phyloP scores from a whole-genome alignment of 2,888 invertebrate genomes.

The Sarcophaga variegata region DNA sequence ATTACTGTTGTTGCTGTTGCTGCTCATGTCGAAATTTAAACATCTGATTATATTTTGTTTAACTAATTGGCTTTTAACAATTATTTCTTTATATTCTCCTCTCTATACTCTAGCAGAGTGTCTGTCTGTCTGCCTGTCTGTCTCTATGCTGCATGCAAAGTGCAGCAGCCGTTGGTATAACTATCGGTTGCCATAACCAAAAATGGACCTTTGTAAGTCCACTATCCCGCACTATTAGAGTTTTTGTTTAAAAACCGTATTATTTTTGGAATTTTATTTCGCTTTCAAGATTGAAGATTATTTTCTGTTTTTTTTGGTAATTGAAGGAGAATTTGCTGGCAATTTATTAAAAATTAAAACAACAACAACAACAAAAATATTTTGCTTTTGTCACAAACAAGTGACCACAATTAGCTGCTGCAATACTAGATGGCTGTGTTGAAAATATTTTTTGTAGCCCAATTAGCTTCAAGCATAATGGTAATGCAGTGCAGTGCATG shows the following conservation, averaged over 20 bases:
- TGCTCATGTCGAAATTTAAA: conserved; percentile 60
- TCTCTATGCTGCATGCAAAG: not conserved
- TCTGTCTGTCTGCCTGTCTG: not conserved
- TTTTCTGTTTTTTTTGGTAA: not conserved
- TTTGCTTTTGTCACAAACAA: too few relatives aligned
- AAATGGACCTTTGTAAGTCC: too few relatives aligned
- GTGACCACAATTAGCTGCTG: too few relatives aligned
- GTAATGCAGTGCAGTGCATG: too few relatives aligned
- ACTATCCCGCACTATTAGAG: not conserved
- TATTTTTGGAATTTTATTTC: not conserved
- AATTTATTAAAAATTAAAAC: too few relatives aligned
- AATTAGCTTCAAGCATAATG: too few relatives aligned
- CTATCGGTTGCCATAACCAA: conserved; percentile 31
- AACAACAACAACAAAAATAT: too few relatives aligned
- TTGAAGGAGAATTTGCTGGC: not conserved
- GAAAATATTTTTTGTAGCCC: too few relatives aligned
- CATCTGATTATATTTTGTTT: conserved; percentile 61
- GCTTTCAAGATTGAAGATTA: not conserved
- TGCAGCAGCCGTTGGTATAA: not conserved
- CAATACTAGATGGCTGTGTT: too few relatives aligned
- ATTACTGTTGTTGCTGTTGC: not conserved
- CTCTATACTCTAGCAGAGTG: not conserved
- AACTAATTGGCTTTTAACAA: conserved; percentile 66
- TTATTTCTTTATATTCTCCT: conserved; percentile 45
- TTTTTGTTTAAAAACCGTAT: not conserved